A percentile compares a stretch with the other conserved stretches of the same genome.
phyloP scores from a whole-genome alignment of 2,888 invertebrate genomes.

The Lordiphosa fenestrarum region DNA sequence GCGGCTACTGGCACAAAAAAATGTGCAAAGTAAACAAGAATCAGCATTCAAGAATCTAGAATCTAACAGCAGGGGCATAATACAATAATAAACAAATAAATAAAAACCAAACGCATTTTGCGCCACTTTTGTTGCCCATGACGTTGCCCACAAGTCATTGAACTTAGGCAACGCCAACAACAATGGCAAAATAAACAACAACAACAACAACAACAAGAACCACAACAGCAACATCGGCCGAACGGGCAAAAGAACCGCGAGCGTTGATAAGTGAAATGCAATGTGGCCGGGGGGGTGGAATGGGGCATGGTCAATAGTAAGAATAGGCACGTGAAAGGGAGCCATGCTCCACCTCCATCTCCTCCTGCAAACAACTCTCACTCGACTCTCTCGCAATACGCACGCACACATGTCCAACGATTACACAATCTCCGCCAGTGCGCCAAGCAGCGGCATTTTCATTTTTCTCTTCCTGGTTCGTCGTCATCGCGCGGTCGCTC shows the following conservation, averaged over 20 bases:
- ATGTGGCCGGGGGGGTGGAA: conserved; percentile 21
- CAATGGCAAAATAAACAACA: conserved; percentile 52
- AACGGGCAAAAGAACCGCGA: conserved; percentile 13
- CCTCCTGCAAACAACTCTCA: conserved; percentile 54
- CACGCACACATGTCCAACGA: conserved; percentile 48
- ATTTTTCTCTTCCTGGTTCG: conserved; percentile 79
- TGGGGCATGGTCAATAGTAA: conserved; percentile 2
- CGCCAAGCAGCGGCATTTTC: conserved; percentile 57
- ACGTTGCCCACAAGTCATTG: conserved; percentile 76
- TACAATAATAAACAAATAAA: conserved; percentile 65
- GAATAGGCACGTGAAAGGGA: conserved; percentile 15
- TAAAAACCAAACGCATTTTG: conserved; percentile 73
- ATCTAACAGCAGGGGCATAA: conserved; percentile 61
- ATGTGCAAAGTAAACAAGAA: conserved; percentile 69
- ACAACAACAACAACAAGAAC: conserved; percentile 24
- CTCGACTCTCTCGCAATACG: conserved; percentile 35
- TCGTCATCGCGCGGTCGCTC: conserved; percentile 46
- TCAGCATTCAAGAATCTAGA: conserved; percentile 38
- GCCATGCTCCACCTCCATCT: not conserved
- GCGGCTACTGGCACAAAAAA: conserved; percentile 40
- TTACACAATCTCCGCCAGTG: conserved; percentile 68
- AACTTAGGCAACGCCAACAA: conserved; percentile 59
- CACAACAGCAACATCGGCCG: conserved; percentile 3
- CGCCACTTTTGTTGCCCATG: conserved; percentile 76
- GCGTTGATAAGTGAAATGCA: conserved; percentile 71